phyloP scores from a whole-genome alignment of 2,113 vertebrate genomes.

The Stigmatopora argus region DNA sequence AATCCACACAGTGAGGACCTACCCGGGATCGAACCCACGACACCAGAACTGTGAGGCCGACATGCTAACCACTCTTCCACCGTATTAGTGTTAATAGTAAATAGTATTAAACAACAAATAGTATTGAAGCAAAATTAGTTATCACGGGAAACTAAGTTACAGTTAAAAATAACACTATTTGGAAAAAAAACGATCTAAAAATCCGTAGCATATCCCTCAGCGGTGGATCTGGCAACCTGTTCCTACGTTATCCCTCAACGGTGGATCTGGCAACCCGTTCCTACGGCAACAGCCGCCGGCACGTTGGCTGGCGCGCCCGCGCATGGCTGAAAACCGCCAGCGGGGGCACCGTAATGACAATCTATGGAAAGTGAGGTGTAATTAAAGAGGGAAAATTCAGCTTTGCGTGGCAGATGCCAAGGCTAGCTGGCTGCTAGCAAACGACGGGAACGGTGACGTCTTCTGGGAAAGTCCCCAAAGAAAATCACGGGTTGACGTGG shows the following conservation, averaged over 20 bases:
- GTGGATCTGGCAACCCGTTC: slow-evolving; percentile 46
- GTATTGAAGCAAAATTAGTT: too few relatives aligned
- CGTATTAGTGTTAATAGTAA: too few relatives aligned
- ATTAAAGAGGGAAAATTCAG: slow-evolving; percentile 51
- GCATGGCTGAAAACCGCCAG: slow-evolving; percentile 45
- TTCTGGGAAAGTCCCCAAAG: slow-evolving; percentile 49
- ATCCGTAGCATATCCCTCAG: neutral
- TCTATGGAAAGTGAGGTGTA: slow-evolving; percentile 46
- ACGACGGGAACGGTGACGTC: slow-evolving; percentile 20
- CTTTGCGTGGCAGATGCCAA: slow-evolving; percentile 18
- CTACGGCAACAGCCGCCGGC: slow-evolving; percentile 34
- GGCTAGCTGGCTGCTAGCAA: neutral
- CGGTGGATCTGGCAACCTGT: slow-evolving; percentile 40
- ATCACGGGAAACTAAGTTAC: too few relatives aligned
- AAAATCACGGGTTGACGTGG: slow-evolving; percentile 24
- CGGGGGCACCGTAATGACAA: slow-evolving; percentile 44
- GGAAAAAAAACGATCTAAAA: too few relatives aligned
- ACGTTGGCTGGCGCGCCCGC: slow-evolving; percentile 58
- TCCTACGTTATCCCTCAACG: slow-evolving; percentile 18
- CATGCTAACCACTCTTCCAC: too few relatives aligned
- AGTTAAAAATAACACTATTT: too few relatives aligned
- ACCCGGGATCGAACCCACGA: too few relatives aligned
- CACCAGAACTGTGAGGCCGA: too few relatives aligned
- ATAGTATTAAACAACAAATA: too few relatives aligned
- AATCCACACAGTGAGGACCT: too few relatives aligned